These are phyloP conservation scores for Caenorhabditis plicata DNA, from an alignment of 2,888 invertebrate species.

Conservation along the genomic window DNA sequence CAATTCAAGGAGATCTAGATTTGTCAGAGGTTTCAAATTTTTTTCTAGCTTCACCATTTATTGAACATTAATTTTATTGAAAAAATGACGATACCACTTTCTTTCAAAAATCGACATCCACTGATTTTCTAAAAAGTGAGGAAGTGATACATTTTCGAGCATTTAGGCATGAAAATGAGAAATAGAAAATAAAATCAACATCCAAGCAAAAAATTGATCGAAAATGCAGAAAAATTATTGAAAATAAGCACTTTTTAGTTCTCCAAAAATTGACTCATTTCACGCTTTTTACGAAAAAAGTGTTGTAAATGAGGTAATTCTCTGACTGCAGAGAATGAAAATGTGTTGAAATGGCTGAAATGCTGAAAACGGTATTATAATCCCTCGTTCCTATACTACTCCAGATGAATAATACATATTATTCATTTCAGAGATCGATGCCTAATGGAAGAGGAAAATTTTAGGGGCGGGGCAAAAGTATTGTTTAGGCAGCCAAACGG, in stretches of 20 bases:
- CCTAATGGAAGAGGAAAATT: too few species aligned
- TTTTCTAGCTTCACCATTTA: conserved; percentile 16
- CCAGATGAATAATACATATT: too few species aligned
- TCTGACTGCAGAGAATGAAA: conserved; percentile 13
- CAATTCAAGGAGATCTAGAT: conserved; percentile 8
- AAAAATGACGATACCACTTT: conserved; percentile 6
- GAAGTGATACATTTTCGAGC: conserved; percentile 19
- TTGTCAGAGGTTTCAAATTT: conserved; percentile 15
- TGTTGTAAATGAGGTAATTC: conserved; percentile 26
- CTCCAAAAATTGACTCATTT: conserved; percentile 14
- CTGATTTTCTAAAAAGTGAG: conserved; percentile 19
- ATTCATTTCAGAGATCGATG: too few species aligned
- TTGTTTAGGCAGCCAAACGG: too few species aligned
- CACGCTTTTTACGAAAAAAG: conserved; percentile 10
- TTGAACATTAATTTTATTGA: conserved; percentile 12
- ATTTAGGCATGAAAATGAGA: conserved; percentile 15
- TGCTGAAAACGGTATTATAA: conserved; percentile 24
- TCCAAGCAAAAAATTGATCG: conserved; percentile 18
- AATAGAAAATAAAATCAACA: conserved; percentile 24
- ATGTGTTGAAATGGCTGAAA: conserved; percentile 22
- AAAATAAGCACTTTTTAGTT: conserved; percentile 27
- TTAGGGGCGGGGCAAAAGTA: too few species aligned
- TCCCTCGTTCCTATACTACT: conserved; percentile 25
- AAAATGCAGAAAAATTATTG: conserved; percentile 16
- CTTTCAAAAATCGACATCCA: conserved; percentile 14